Percentiles rank a stretch among this genome's conserved stretches.
Evolutionary conservation across 2,113 vertebrate species (phyloP).

Genomic region (Serinus canaria): DNA sequence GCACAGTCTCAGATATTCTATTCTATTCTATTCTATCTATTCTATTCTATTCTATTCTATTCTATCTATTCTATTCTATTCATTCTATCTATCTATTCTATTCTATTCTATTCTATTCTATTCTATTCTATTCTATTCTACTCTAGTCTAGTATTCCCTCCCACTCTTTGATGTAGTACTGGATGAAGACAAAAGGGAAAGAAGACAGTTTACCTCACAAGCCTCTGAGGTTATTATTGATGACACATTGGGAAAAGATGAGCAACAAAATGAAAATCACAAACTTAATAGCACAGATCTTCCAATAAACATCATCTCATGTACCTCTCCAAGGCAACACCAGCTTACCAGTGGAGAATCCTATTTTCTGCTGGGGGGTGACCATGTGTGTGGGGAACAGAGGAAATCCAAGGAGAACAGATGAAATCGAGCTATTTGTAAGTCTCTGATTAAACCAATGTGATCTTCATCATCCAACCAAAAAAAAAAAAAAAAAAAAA

Average conservation of each 20-base stretch:
- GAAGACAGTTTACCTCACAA: accelerated
- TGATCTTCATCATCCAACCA: not conserved
- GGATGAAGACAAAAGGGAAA: not conserved
- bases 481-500: not conserved
- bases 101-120: not conserved
- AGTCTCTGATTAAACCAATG: not conserved
- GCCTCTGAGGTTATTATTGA: not conserved
- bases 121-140: not conserved
- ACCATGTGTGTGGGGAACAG: not conserved
- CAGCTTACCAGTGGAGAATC: not conserved
- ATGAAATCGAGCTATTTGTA: not conserved
- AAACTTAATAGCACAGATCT: not conserved
- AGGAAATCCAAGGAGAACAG: not conserved
- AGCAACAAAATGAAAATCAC: not conserved
- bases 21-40: not conserved
- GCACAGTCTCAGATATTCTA: not conserved
- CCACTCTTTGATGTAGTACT: not conserved
- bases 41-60: not conserved
- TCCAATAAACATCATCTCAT: not conserved
- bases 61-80: not conserved
- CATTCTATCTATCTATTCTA: not conserved
- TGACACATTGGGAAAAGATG: not conserved
- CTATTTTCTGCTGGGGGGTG: not conserved
- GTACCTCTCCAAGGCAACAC: not conserved
- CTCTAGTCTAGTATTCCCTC: not conserved